Conservation (phyloP, 1,140 invertebrate species). For the Babylonia areolata region DNA sequence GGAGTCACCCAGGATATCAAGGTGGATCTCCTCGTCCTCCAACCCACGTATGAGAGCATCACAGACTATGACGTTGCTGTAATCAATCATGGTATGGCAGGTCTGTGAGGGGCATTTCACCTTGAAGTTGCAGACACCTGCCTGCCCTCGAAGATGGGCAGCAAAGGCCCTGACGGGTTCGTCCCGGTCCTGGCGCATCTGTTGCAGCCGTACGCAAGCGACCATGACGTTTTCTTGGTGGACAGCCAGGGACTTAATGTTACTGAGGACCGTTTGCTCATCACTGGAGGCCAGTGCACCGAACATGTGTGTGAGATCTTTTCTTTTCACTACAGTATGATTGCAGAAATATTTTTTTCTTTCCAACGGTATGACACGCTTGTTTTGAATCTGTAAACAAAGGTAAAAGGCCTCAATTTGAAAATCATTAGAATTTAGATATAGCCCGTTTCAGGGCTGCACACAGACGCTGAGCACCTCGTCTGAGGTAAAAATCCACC, state of each 20-base stretch:
- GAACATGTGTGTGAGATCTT: conserved; percentile 47
- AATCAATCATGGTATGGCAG: conserved; percentile 23
- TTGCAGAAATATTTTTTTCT: too few relatives aligned
- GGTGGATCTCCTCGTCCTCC: conserved; percentile 26
- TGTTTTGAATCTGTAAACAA: too few relatives aligned
- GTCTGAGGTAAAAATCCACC: background rate
- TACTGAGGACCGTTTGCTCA: conserved; percentile 35
- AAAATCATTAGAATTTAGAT: too few relatives aligned
- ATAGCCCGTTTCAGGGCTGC: background rate
- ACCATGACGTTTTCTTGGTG: conserved; percentile 57
- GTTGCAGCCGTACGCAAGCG: conserved; percentile 35
- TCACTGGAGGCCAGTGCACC: conserved; percentile 45
- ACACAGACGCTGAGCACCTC: too few relatives aligned
- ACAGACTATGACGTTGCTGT: conserved; percentile 43
- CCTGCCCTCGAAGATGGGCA: conserved; percentile 42
- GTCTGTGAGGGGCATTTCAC: conserved; percentile 35
- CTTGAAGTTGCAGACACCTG: conserved; percentile 42
- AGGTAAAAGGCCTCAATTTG: too few relatives aligned
- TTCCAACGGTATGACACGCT: too few relatives aligned
- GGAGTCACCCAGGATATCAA: conserved; percentile 35
- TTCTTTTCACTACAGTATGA: too few relatives aligned
- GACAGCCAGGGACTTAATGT: conserved; percentile 38
- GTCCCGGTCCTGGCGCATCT: conserved; percentile 38
- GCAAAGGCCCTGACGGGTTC: conserved; percentile 43
- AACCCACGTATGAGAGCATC: background rate